These are phyloP conservation scores for Sylvicola fuscatus DNA, from an alignment of 2,888 invertebrate genomes.

Conservation along the genomic window DNA sequence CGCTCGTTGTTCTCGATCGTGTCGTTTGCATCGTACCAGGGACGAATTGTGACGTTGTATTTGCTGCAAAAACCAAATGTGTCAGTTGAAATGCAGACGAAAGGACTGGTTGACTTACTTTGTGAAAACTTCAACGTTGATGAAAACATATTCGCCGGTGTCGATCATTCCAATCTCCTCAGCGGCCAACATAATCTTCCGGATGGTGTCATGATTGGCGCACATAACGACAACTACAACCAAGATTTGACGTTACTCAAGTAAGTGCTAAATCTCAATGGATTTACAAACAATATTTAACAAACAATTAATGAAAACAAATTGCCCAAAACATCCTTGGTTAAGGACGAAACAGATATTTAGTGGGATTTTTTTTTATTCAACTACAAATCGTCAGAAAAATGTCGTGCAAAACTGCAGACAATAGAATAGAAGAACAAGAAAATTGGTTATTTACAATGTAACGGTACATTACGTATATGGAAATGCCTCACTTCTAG, in stretches of 20 bases:
- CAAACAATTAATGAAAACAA: conserved; percentile 13
- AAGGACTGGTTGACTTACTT: conserved; percentile 41
- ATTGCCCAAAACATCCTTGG: conserved; percentile 6
- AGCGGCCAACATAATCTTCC: conserved; percentile 86
- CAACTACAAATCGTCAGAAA: too few species aligned
- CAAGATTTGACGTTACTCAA: too few species aligned
- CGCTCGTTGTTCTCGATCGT: conserved; percentile 59
- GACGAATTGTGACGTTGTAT: conserved; percentile 32
- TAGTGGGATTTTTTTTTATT: too few species aligned
- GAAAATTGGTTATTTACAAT: too few species aligned
- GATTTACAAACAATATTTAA: too few species aligned
- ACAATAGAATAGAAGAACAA: too few species aligned
- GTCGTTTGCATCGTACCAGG: conserved; percentile 73
- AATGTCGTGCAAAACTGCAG: too few species aligned
- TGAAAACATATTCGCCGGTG: conserved; percentile 93
- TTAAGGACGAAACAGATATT: too few species aligned
- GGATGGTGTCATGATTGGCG: conserved; percentile 68
- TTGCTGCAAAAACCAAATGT: background rate
- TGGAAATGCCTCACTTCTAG: conserved; percentile 44
- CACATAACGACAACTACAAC: conserved; percentile 92
- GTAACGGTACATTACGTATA: too few species aligned
- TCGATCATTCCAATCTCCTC: conserved; percentile 89
- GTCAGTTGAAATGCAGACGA: background rate
- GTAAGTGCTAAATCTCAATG: too few species aligned
- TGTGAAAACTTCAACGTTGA: conserved; percentile 91